These are phyloP conservation scores for Anthoptus insignis DNA, from an alignment of 2,888 invertebrate species.

Conservation along the genomic window DNA sequence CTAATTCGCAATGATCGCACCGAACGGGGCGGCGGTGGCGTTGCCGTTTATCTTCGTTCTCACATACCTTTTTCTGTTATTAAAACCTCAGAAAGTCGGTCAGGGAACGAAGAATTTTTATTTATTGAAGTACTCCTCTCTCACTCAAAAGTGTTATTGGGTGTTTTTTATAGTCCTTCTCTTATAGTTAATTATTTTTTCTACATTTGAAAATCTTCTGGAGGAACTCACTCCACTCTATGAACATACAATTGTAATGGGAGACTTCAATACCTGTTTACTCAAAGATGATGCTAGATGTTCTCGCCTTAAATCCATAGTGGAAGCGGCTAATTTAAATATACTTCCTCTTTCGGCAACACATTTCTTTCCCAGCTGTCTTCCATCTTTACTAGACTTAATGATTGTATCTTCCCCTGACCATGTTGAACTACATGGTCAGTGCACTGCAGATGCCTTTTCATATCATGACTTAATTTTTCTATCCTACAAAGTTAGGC, in stretches of 20 bases:
- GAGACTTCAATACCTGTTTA: no score
- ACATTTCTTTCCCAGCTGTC: not conserved
- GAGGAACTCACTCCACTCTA: not conserved
- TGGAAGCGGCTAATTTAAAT: not conserved
- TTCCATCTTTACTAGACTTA: not conserved
- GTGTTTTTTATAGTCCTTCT: not conserved
- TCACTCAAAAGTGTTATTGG: not conserved
- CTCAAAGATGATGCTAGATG: not conserved
- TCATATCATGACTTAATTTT: constrained; percentile 3
- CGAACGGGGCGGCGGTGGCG: not conserved
- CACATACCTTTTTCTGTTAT: not conserved
- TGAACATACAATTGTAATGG: not conserved
- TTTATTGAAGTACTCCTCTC: not conserved
- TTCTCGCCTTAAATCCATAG: not conserved
- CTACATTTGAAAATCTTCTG: not conserved
- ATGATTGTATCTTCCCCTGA: not conserved
- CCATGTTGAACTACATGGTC: constrained; percentile 1
- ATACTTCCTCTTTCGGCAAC: not conserved
- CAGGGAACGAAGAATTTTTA: not conserved
- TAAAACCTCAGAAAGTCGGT: not conserved
- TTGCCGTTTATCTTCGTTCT: not conserved
- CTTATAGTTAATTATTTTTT: no score
- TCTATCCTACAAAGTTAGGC: constrained; percentile 41
- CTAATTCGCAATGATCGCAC: constrained; percentile 4
- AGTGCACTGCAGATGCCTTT: constrained; percentile 1